Percentiles rank a stretch among this genome's conserved stretches.
Evolutionary conservation across 2,888 invertebrate species (phyloP).

Genomic region (Artemia sinica): DNA sequence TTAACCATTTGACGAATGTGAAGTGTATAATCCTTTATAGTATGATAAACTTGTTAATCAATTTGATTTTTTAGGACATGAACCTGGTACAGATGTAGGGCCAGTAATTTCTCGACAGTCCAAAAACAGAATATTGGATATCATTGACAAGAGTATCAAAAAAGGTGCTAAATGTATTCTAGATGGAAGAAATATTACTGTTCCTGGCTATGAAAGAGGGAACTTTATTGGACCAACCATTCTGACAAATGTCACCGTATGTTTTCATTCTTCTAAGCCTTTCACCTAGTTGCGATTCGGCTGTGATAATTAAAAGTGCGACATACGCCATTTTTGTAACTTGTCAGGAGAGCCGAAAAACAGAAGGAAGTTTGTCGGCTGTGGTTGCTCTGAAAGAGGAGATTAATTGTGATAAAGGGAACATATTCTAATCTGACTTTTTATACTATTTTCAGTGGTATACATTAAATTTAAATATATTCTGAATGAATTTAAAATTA

Average conservation of each 20-base stretch:
- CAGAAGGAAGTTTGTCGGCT: too few relatives aligned
- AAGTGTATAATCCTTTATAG: too few relatives aligned
- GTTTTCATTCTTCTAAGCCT: conserved; percentile 18
- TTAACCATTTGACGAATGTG: too few relatives aligned
- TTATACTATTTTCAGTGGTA: too few relatives aligned
- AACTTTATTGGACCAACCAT: conserved; percentile 97
- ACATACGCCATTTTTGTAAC: not conserved
- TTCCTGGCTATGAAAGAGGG: conserved; percentile 79
- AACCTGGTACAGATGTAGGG: conserved; percentile 40
- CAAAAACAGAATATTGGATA: conserved; percentile 58
- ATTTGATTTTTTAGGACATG: conserved; percentile 34
- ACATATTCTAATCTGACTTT: too few relatives aligned
- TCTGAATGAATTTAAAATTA: too few relatives aligned
- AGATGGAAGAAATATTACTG: conserved; percentile 67
- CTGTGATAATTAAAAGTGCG: too few relatives aligned
- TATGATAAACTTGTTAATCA: too few relatives aligned
- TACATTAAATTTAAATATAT: too few relatives aligned
- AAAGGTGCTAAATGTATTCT: conserved; percentile 73
- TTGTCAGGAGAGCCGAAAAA: not conserved
- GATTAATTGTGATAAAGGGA: too few relatives aligned
- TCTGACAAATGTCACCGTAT: conserved; percentile 57
- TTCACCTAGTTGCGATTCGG: conserved; percentile 21
- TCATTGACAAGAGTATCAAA: conserved; percentile 64
- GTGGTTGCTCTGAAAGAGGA: not conserved
- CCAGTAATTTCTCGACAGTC: conserved; percentile 87